Evolutionary conservation across 2,113 vertebrate species (phyloP).

Genomic region (Pristiophorus japonicus): DNA sequence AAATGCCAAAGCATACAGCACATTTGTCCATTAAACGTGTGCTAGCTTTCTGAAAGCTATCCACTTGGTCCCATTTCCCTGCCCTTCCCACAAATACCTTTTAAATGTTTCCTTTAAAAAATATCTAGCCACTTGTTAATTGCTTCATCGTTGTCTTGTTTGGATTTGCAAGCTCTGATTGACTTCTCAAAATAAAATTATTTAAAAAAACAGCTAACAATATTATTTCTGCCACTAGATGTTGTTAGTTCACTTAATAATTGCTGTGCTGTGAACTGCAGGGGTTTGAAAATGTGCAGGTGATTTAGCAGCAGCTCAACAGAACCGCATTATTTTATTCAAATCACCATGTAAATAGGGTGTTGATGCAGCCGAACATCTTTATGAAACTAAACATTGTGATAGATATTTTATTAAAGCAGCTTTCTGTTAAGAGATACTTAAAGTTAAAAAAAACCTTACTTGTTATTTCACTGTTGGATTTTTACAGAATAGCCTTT

Average conservation of each 20-base stretch:
- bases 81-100: background rate
- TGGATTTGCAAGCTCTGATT: background rate
- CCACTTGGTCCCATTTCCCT: background rate
- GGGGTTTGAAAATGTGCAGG: too few relatives aligned
- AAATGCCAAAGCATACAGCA: background rate
- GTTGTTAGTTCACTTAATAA: slow-evolving; percentile 1
- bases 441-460: background rate
- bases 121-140: background rate
- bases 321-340: background rate
- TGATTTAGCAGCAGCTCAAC: background rate
- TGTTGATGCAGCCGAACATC: background rate
- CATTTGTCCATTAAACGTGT: background rate
- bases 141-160: background rate
- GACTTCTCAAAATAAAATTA: background rate
- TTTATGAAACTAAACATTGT: background rate
- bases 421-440: background rate
- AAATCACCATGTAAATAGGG: background rate
- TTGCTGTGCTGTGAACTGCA: background rate
- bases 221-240: background rate
- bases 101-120: background rate
- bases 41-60: background rate
- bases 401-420: background rate
- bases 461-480: background rate
- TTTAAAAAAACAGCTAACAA: background rate
- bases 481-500: background rate